Percentiles rank a stretch among this genome's conserved stretches.
phyloP scores from a whole-genome alignment of 2,113 vertebrate species.

The Hemicordylus capensis region DNA sequence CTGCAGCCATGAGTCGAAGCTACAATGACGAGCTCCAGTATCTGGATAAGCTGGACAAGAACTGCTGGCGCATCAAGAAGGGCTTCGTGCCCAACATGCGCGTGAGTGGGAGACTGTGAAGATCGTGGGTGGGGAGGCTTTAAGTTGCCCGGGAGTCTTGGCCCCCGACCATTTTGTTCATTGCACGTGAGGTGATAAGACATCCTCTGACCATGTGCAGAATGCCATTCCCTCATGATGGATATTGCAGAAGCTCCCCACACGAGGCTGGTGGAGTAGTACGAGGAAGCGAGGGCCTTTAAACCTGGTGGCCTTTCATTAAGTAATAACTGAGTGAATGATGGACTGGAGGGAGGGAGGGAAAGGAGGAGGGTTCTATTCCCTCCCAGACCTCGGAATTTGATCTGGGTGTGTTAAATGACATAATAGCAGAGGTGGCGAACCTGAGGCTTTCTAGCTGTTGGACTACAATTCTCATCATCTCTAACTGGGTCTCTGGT shows the following conservation, averaged over 20 bases:
- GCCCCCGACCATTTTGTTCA: not conserved
- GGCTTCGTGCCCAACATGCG: conserved; percentile 99
- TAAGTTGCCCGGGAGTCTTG: not conserved
- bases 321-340: no score
- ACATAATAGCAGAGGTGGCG: no score
- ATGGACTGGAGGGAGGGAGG: no score
- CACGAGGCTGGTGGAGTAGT: not conserved
- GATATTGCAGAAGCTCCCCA: not conserved
- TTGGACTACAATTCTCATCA: no score
- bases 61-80: conserved; percentile 94
- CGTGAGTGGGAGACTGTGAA: conserved; percentile 70
- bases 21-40: conserved; percentile 98
- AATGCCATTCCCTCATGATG: not conserved
- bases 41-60: conserved; percentile 89
- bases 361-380: no score
- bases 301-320: no score
- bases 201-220: not conserved
- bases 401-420: no score
- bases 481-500: no score
- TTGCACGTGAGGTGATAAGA: not conserved
- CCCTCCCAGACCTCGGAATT: no score
- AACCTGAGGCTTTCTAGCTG: no score
- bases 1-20: conserved; percentile 85
- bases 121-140: not conserved
- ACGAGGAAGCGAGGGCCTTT: no score